phyloP scores from a whole-genome alignment of 1,140 invertebrate genomes.

The Samia ricini region DNA sequence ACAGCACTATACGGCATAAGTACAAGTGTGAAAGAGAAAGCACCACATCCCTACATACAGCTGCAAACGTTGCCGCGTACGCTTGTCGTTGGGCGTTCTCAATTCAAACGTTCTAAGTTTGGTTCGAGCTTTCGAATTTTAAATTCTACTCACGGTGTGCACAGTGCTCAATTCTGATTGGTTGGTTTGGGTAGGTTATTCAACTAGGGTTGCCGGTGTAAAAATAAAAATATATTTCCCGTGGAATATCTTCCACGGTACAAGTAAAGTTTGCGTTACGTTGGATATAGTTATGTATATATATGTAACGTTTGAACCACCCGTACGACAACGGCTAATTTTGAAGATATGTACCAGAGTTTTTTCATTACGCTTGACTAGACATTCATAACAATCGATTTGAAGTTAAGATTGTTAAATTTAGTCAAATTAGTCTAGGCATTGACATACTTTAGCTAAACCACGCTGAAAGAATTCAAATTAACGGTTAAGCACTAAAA shows the following conservation, averaged over 20 bases:
- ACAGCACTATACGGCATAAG: constrained; percentile 23
- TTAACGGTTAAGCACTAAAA: no score
- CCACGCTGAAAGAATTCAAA: no score
- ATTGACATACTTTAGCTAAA: no score
- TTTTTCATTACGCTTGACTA: background rate
- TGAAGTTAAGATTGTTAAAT: no score
- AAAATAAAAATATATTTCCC: constrained; percentile 77
- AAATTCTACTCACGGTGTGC: background rate
- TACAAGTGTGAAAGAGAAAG: constrained; percentile 37
- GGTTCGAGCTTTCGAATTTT: background rate
- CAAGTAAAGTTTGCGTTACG: constrained; percentile 65
- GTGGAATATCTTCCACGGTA: constrained; percentile 65
- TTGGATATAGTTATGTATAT: constrained; percentile 59
- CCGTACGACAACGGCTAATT: constrained; percentile 60
- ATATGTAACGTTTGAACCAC: constrained; percentile 22
- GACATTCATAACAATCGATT: no score
- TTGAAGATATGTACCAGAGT: constrained; percentile 65
- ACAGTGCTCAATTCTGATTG: background rate
- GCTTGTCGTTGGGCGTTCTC: constrained; percentile 32
- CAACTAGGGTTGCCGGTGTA: constrained; percentile 31
- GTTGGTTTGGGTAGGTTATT: constrained; percentile 25
- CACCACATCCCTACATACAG: constrained; percentile 60
- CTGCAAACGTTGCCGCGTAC: constrained; percentile 63
- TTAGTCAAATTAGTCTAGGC: no score
- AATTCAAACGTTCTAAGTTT: constrained; percentile 30